These are phyloP conservation scores for Drosophila hamatofila DNA, from an alignment of 2,888 invertebrate species.

Conservation along the genomic window DNA sequence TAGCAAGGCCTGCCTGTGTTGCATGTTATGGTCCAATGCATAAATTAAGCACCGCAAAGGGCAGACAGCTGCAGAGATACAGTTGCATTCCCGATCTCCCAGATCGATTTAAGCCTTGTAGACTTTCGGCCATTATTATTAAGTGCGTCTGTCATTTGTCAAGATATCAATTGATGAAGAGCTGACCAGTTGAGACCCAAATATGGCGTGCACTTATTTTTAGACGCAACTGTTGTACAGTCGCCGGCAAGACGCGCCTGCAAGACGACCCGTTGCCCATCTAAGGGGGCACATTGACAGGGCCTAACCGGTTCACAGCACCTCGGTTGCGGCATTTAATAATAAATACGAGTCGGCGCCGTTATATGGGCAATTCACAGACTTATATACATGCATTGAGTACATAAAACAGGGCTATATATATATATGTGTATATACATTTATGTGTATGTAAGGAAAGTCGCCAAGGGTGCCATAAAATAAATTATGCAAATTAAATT, in stretches of 20 bases:
- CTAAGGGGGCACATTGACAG: conserved; percentile 31
- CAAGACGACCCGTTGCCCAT: conserved; percentile 26
- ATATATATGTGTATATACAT: background rate
- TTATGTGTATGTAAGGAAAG: conserved; percentile 17
- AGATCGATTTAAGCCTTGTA: conserved; percentile 8
- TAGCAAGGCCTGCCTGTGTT: conserved; percentile 10
- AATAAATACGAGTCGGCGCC: conserved; percentile 74
- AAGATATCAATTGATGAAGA: conserved; percentile 48
- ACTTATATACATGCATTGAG: conserved; percentile 8
- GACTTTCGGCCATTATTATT: conserved; percentile 31
- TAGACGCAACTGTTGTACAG: conserved; percentile 68
- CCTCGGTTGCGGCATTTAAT: conserved; percentile 48
- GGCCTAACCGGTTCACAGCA: conserved; percentile 59
- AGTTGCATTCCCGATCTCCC: background rate
- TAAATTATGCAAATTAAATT: conserved; percentile 49
- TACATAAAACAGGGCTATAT: background rate
- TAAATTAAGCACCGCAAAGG: conserved; percentile 52
- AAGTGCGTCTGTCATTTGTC: conserved; percentile 54
- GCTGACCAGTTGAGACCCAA: conserved; percentile 20
- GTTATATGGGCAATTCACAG: conserved; percentile 68
- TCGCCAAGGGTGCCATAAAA: conserved; percentile 17
- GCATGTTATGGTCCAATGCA: conserved; percentile 31
- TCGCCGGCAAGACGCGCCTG: conserved; percentile 73
- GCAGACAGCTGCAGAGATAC: conserved; percentile 19
- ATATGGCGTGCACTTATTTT: conserved; percentile 57